Percentiles rank a stretch among this genome's conserved stretches.
Conservation (phyloP, 2,113 vertebrate genomes). For the Malurus melanocephalus region DNA sequence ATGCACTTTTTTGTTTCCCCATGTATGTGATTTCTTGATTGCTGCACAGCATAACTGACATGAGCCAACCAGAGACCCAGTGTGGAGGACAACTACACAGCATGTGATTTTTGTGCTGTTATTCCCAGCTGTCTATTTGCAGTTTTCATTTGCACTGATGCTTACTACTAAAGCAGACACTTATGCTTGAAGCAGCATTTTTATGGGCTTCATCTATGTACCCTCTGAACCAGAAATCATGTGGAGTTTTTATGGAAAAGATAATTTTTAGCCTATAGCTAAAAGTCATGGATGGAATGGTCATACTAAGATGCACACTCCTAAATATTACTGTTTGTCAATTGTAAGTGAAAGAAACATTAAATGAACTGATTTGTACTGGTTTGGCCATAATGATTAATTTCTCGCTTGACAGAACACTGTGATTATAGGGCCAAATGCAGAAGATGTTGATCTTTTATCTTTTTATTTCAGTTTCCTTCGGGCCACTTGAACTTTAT, state of each 20-base stretch:
- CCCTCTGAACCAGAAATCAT: neutral
- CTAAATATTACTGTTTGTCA: neutral
- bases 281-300: no score
- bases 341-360: neutral
- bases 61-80: neutral
- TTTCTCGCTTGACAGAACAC: neutral
- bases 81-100: neutral
- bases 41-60: neutral
- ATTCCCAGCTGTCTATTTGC: neutral
- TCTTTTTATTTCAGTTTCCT: neutral
- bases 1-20: neutral
- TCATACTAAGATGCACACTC: neutral
- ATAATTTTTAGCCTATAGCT: neutral
- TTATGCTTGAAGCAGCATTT: slow-evolving; percentile 25
- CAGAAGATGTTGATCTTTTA: neutral
- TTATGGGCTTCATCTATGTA: neutral
- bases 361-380: neutral
- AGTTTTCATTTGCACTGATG: neutral
- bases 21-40: neutral
- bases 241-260: neutral
- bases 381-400: neutral
- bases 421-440: neutral
- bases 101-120: neutral
- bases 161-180: neutral
- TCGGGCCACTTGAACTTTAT: neutral